These are phyloP conservation scores for Parotocinclus haroldoi DNA, from an alignment of 2,797 vertebrate species.

Conservation along the genomic window DNA sequence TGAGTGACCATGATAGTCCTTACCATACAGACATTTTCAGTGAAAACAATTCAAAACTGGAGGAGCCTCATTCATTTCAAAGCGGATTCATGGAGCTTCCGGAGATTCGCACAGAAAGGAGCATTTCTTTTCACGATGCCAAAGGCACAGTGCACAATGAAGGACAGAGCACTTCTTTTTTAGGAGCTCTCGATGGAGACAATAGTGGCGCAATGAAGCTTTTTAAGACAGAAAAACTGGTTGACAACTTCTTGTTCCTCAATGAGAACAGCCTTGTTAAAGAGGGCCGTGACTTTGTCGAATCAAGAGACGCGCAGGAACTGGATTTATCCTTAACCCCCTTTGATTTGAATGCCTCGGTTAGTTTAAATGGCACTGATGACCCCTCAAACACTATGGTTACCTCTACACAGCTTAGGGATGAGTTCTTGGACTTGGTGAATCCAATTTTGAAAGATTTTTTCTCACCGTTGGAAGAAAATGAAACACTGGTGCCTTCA, in stretches of 20 bases:
- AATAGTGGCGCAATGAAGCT: slow-evolving; percentile 58
- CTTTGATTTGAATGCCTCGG: slow-evolving; percentile 64
- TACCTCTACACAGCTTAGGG: slow-evolving; percentile 57
- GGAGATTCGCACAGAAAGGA: slow-evolving; percentile 66
- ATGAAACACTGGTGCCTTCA: slow-evolving; percentile 68
- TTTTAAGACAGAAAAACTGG: slow-evolving; percentile 75
- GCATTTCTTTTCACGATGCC: slow-evolving; percentile 33
- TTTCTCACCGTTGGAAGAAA: slow-evolving; percentile 56
- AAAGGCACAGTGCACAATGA: slow-evolving; percentile 47
- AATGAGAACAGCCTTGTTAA: slow-evolving; percentile 82
- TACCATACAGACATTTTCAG: slow-evolving; percentile 78
- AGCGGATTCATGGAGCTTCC: slow-evolving; percentile 74
- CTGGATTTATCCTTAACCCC: slow-evolving; percentile 63
- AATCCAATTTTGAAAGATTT: slow-evolving; percentile 47
- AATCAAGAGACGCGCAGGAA: slow-evolving; percentile 65
- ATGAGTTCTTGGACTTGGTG: slow-evolving; percentile 63
- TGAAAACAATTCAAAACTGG: slow-evolving; percentile 70
- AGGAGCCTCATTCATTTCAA: slow-evolving; percentile 70
- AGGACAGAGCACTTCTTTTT: slow-evolving; percentile 60
- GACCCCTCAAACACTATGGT: slow-evolving; percentile 59
- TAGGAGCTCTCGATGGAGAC: slow-evolving; percentile 59
- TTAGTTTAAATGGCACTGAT: slow-evolving; percentile 61
- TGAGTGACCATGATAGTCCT: slow-evolving; percentile 81
- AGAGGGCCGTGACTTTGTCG: slow-evolving; percentile 61
- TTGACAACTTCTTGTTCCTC: slow-evolving; percentile 87